Percentiles rank a stretch among this genome's conserved stretches.
These are phyloP conservation scores for Calliopsis andreniformis DNA, from an alignment of 1,140 invertebrate genomes.

Conservation along the genomic window DNA sequence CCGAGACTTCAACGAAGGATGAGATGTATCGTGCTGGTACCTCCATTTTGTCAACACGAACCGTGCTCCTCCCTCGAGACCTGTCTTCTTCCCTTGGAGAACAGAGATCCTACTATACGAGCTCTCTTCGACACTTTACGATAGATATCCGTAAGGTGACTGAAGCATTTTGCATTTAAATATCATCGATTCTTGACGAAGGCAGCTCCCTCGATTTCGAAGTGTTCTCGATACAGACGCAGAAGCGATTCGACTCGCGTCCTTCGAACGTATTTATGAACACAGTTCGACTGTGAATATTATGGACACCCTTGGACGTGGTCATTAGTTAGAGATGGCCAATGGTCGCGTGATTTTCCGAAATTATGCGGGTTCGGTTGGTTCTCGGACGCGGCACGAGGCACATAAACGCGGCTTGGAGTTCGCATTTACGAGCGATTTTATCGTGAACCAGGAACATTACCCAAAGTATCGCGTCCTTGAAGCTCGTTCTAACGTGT, in stretches of 20 bases:
- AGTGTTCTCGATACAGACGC: too few relatives aligned
- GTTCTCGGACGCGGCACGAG: constrained; percentile 12
- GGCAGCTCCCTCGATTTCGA: too few relatives aligned
- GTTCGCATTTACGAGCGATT: constrained; percentile 53
- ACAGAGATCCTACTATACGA: too few relatives aligned
- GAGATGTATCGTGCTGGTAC: not conserved
- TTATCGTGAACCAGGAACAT: constrained; percentile 44
- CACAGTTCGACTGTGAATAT: not conserved
- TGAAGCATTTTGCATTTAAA: too few relatives aligned
- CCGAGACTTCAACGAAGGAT: not conserved
- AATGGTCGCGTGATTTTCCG: constrained; percentile 57
- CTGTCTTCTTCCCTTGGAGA: too few relatives aligned
- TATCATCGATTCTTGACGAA: too few relatives aligned
- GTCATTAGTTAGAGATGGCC: not conserved
- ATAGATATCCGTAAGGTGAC: too few relatives aligned
- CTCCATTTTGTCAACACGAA: constrained; percentile 11
- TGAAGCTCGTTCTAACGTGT: constrained; percentile 69
- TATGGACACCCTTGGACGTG: not conserved
- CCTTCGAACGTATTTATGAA: not conserved
- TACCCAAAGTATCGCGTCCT: constrained; percentile 51
- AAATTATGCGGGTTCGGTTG: constrained; percentile 41
- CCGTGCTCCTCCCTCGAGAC: not conserved
- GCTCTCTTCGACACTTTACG: too few relatives aligned
- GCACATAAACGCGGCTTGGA: constrained; percentile 41
- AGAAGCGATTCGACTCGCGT: not conserved